Base-by-base conservation (phyloP, 2,113 vertebrate genomes). In the Alligator mississippiensis region DNA sequence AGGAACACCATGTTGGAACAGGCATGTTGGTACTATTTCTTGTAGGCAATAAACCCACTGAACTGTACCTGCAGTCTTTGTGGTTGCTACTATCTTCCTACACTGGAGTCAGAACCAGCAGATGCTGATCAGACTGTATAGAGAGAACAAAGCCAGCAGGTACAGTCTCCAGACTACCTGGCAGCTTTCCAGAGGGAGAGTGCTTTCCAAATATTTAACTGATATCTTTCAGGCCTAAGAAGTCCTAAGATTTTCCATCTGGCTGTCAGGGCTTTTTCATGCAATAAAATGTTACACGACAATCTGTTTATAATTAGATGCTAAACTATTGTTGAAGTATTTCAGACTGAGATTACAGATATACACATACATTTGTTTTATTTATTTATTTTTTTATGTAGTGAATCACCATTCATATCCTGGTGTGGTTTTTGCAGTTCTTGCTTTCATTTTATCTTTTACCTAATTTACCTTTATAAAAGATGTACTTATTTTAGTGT, bases 241-340 rank as follows among this genome's bases (percentile, higher is more conserved):
- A 30, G 83, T 61, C 85, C 25, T 82, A 79, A 57, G 66, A 17
- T 0, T 1, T 82, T 87, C 82, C 94, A 89, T 90, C 64, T 89
- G 81, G 70, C 95, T 88, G 84, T 85, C 94, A 95, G 96, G 96
- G 54, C 47, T 82, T 82, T 82, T 85, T 84, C 87, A 87, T 88
- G 87, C 70, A 88, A 63, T 7, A 7, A 87, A 88, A 27, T 70
- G 24, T 90, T 90, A 92, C 84, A 79, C 82, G 77, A 83, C 63
- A 83, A 82, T 89, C 93, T 77, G 88, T 96, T 94, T 94, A 94
- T 84, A 96, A 94, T 82, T 28, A 54, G 24, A 79, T 30, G 58
- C 75, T 96, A 96, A 94, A 95, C 18, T 84, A 84, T 38, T 90
- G 80, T 54, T 77, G 85, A n/a, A 28, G 38, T 89, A 80, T 77